Evolutionary conservation across 1,140 invertebrate species (phyloP).

Genomic region (Eriosoma lanigerum): DNA sequence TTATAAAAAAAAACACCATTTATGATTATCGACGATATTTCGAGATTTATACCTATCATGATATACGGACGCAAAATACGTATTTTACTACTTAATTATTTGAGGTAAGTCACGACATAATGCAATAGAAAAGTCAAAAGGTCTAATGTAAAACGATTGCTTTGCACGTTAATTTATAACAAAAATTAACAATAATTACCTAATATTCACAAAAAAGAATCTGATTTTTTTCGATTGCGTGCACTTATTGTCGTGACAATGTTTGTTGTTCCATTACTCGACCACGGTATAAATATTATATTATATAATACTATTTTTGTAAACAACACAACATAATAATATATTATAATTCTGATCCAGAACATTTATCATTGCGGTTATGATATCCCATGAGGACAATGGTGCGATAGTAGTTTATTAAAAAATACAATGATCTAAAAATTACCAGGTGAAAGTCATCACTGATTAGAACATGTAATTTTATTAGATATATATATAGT

Average conservation of each 20-base stretch:
- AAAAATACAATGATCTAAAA: constrained; percentile 33
- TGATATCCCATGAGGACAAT: neutral
- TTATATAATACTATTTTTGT: neutral
- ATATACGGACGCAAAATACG: neutral
- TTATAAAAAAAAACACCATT: neutral
- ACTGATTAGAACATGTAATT: constrained; percentile 21
- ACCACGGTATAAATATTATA: too few relatives aligned
- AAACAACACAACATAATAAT: neutral
- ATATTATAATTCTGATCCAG: too few relatives aligned
- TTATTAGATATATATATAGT: too few relatives aligned
- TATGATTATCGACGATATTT: neutral
- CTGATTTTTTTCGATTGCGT: neutral
- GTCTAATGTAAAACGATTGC: neutral
- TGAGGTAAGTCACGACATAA: neutral
- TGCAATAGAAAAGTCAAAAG: neutral
- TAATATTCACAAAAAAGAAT: neutral
- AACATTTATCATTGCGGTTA: neutral
- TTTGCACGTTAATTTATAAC: neutral
- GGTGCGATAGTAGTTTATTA: neutral
- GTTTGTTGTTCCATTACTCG: neutral
- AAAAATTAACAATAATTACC: neutral
- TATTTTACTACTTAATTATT: constrained; percentile 2
- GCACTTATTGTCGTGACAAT: neutral
- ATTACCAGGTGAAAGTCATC: constrained; percentile 6
- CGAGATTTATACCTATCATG: neutral